Evolutionary conservation across 1,140 invertebrate genomes (phyloP), one percentile per base, ranked within the genome.

Genomic region (Acromyrmex echinatior): DNA sequence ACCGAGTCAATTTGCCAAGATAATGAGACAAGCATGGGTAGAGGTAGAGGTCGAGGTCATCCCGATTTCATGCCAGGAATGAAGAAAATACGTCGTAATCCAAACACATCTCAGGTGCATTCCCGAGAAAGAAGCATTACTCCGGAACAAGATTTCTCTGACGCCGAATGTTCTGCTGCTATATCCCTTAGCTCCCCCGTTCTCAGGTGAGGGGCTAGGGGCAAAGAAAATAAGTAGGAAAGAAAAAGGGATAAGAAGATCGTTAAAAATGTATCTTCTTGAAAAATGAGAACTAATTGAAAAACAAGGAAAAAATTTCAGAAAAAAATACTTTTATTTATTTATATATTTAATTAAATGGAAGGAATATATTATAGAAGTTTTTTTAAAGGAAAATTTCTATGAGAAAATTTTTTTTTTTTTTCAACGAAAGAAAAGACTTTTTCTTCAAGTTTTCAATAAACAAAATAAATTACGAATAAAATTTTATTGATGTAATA

Each of bases 1-100:
- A 87, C 74, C 12, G 87, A 87, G 45, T 65, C 87, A 0, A 91
- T 88, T 6, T 88, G 84, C 16, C 86, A 86, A 14, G 89, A 18
- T 1, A 70, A n/a, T 9, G 45, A 73, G 2, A 10, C 3, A 49
- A 74, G 84, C 35, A 5, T 88, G 1, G 84, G 89, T 45, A 88
- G 70, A n/a, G 90, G 89, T 21, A 87, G 79, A 21, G 63, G 77
- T 45, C 39, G 39, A 16, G 88, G 51, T 25, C 65, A 53, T 0
- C 65, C 60, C 0, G 58, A 90, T 14, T 18, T 53, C 21, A 16
- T 3, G 0, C 0, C n/a, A 1, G 68, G 28, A 58, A 31, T 76
- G 45, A 90, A 86, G 16, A 91, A 88, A 58, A 6, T 16, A 7
- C 81, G 62, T 14, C 77, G 45, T 10, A 74, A 16, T 31, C 31